Evolutionary conservation across 1,140 invertebrate species (phyloP), one percentile per base, ranked within the genome.

Genomic region (Drosophila virilis): DNA sequence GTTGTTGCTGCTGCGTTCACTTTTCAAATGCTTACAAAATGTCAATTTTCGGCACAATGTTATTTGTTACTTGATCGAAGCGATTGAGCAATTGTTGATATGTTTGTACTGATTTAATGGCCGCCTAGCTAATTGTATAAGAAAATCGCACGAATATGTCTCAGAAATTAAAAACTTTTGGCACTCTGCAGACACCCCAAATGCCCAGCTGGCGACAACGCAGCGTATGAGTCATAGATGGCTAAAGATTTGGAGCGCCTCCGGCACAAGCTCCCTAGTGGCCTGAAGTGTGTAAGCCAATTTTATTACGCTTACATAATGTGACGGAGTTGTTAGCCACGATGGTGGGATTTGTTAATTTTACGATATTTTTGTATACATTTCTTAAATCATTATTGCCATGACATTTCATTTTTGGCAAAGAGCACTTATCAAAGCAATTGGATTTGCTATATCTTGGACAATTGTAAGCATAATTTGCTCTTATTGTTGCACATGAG

Each of bases 31-130:
- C 78, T 78, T 78, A 73, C 79, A 76, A 88, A 85, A 77, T 79
- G 76, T 68, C 83, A 88, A 77, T 88, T 88, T 83, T 88, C 68
- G 72, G 76, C 76, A 82, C 83, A 83, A 77, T 83, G 68, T 88
- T 83, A 88, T 86, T 86, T 82, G 83, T 86, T 88, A 83, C 61
- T 88, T 77, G 78, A 82, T 82, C 75, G 64, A 69, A 64, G 66
- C 79, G 73, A 86, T 86, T 83, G 83, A 79, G 79, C 77, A 86
- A 85, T 85, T 86, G 70, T 52, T 86, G 78, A 62, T 80, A 72
- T 70, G 38, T 83, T 50, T 66, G 59, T 80, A 70, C 80, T 80
- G 79, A 82, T 82, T 82, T 75, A 62, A 62, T 48, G 46, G 46
- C 13, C 32, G 35, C 55, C 74, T 77, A 42, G 69, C 77, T 64